Evolutionary conservation across 1,140 invertebrate species (phyloP), one percentile per base, ranked within the genome.

Genomic region (Trachymyrmex cornetzi): DNA sequence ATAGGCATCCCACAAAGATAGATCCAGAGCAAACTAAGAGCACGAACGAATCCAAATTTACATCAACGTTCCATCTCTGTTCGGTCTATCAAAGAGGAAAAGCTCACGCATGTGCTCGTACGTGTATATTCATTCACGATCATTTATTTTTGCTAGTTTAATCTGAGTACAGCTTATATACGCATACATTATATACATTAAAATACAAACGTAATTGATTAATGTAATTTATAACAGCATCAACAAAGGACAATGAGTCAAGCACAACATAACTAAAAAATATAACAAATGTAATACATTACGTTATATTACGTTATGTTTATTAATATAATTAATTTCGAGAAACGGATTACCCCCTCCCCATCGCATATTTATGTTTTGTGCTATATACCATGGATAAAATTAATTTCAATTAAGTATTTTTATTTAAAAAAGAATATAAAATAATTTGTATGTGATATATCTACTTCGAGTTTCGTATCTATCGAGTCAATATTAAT

Each of bases 21-120:
- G 4, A 38, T 44, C 12, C 34, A 12, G 34, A 64, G 7, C 64
- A 44, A 57, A n/a, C 55, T 7, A 38, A 44, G 19, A 44, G n/a
- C 34, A 34, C 63, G 12, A 67, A 44, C 19, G 11, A 44, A 67
- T 22, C 38, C n/a, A 34, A 67, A 67, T 67, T 67, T 67, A 34
- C 19, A 38, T 44, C n/a, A 27, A 4, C n/a, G 5, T 38, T 22
- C 5, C 11, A 34, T 44, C 9, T 38, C 30, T 66, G 7, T 66
- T 38, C 11, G 59, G 0, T 38, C 3, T 9, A 12, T 66, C 19
- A 66, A 38, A 66, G 30, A 3, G 22, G 30, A n/a, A 66, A 14
- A 66, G 7, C 11, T 66, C 19, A 64, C 0, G 1, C 11, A 12
- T 9, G 22, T 16, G 14, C 6, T 63, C 24, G 4, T 30, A 24